Conservation (phyloP, 2,888 invertebrate genomes). For the Baronia brevicornis region DNA sequence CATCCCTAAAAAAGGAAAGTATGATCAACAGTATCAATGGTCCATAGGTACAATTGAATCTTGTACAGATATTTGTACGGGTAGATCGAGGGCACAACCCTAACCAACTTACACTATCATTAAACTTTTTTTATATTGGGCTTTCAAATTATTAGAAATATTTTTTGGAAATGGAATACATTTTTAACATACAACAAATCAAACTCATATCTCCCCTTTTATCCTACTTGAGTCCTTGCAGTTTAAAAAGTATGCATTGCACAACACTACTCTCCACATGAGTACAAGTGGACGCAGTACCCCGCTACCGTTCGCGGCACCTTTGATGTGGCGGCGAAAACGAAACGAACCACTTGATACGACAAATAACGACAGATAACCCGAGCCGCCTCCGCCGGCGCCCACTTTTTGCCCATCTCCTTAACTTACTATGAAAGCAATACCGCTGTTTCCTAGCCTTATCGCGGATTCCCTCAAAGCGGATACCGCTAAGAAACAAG, state of each 20-base stretch:
- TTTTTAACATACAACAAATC: too few relatives aligned
- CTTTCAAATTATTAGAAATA: too few relatives aligned
- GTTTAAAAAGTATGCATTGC: background rate
- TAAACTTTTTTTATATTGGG: too few relatives aligned
- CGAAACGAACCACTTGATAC: slow-evolving; percentile 59
- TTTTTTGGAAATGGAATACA: too few relatives aligned
- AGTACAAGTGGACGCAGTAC: slow-evolving; percentile 36
- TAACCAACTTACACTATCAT: too few relatives aligned
- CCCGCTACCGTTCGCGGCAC: slow-evolving; percentile 61
- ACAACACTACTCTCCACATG: slow-evolving; percentile 17
- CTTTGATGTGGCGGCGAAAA: slow-evolving; percentile 55
- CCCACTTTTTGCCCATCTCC: slow-evolving; percentile 52
- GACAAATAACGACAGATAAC: slow-evolving; percentile 71
- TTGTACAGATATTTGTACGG: slow-evolving; percentile 5
- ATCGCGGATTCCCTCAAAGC: slow-evolving; percentile 26
- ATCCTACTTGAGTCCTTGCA: too few relatives aligned
- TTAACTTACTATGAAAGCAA: slow-evolving; percentile 45
- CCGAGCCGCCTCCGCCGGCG: slow-evolving; percentile 43
- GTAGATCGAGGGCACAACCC: background rate
- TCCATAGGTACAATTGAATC: too few relatives aligned
- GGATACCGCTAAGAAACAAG: slow-evolving; percentile 7
- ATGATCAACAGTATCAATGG: too few relatives aligned
- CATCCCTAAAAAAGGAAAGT: too few relatives aligned
- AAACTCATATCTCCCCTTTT: too few relatives aligned
- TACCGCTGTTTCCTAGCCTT: slow-evolving; percentile 36